A percentile compares a stretch with the other conserved stretches of the same genome.
phyloP scores from a whole-genome alignment of 2,113 vertebrate genomes.

The Lophotis ruficrista region DNA sequence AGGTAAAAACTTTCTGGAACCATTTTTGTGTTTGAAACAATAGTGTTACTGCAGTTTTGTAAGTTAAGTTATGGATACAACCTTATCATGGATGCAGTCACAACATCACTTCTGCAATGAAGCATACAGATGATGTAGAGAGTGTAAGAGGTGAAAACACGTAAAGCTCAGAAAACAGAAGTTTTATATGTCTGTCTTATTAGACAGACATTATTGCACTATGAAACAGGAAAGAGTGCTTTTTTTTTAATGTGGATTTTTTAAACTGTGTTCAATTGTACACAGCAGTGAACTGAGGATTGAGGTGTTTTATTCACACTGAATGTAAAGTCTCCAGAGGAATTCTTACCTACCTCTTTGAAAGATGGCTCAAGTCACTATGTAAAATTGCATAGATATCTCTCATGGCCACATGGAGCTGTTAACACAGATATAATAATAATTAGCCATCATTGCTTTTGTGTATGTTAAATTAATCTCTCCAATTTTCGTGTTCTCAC shows the following conservation, averaged over 20 bases:
- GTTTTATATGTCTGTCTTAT: not conserved
- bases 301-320: not conserved
- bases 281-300: not conserved
- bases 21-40: not conserved
- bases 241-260: not conserved
- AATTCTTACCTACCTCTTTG: not conserved
- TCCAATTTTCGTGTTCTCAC: not conserved
- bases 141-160: not conserved
- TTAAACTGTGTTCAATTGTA: not conserved
- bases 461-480: not conserved
- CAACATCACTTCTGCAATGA: not conserved
- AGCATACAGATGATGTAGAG: not conserved
- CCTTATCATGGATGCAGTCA: not conserved
- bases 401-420: not conserved
- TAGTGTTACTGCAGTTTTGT: not conserved
- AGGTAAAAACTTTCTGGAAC: not conserved
- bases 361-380: not conserved
- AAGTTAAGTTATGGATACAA: not conserved
- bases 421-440: not conserved
- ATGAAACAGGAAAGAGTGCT: not conserved
- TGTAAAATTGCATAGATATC: not conserved
- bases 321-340: not conserved
- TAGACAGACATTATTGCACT: not conserved
- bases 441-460: not conserved
- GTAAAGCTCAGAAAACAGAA: not conserved